Evolutionary conservation across 2,888 invertebrate species (phyloP).

Genomic region (Cylloceria caligata): DNA sequence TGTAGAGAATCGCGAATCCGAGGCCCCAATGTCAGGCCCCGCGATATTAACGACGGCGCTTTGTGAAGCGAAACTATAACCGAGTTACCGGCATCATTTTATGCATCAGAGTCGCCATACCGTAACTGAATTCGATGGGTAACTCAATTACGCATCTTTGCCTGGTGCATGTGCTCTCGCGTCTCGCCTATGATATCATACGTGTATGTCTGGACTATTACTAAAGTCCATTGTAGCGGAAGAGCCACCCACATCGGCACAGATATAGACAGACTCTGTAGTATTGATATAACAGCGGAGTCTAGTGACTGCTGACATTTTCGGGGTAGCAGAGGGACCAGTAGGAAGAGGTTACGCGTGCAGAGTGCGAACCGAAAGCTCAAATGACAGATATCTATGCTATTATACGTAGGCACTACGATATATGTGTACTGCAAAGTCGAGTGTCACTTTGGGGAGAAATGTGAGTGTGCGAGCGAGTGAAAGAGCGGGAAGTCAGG

Average conservation of each 20-base stretch:
- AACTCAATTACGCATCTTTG: slow-evolving; percentile 84
- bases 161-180: slow-evolving; percentile 71
- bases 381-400: slow-evolving; percentile 34
- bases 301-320: slow-evolving; percentile 36
- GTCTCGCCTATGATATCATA: slow-evolving; percentile 66
- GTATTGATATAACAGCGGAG: slow-evolving; percentile 63
- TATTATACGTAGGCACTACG: neutral
- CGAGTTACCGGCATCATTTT: slow-evolving; percentile 84
- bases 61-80: slow-evolving; percentile 84
- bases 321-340: slow-evolving; percentile 16
- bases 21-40: slow-evolving; percentile 63
- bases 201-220: slow-evolving; percentile 44
- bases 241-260: slow-evolving; percentile 18
- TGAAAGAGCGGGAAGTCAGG: slow-evolving; percentile 31
- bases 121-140: slow-evolving; percentile 84
- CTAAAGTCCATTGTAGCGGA: neutral
- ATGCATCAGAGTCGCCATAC: slow-evolving; percentile 84
- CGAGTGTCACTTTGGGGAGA: slow-evolving; percentile 58
- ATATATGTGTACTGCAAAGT: slow-evolving; percentile 29
- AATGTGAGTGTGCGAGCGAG: slow-evolving; percentile 43
- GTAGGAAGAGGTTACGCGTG: slow-evolving; percentile 20
- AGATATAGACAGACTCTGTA: slow-evolving; percentile 68
- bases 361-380: slow-evolving; percentile 20
- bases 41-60: slow-evolving; percentile 83
- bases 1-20: slow-evolving; percentile 51